phyloP scores from a whole-genome alignment of 2,113 vertebrate genomes.

The Silurus asotus region DNA sequence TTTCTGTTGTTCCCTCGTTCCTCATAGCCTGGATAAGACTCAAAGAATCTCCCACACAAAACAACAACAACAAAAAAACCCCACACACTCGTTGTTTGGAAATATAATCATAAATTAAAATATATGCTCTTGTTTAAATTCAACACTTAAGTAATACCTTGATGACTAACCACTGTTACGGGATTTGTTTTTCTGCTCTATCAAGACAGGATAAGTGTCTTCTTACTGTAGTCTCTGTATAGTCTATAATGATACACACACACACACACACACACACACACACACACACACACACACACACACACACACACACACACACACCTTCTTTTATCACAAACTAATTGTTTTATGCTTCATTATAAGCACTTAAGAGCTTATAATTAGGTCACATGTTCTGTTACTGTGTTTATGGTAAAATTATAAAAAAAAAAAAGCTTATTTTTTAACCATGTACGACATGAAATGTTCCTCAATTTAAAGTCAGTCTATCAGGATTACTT shows the following conservation, averaged over 20 bases:
- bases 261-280: not conserved
- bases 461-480: too few relatives aligned
- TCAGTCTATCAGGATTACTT: too few relatives aligned
- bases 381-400: not conserved
- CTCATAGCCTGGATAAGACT: slow-evolving; percentile 32
- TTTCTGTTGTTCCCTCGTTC: not conserved
- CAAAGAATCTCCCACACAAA: slow-evolving; percentile 61
- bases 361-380: not conserved
- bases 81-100: not conserved
- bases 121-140: not conserved
- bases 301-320: not conserved
- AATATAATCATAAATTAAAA: not conserved
- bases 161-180: not conserved
- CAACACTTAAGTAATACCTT: not conserved
- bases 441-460: too few relatives aligned
- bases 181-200: not conserved
- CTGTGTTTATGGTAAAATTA: too few relatives aligned
- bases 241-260: too few relatives aligned
- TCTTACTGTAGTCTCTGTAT: not conserved
- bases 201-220: not conserved
- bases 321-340: too few relatives aligned
- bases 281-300: not conserved
- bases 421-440: too few relatives aligned
- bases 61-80: not conserved
- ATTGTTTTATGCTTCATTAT: not conserved